Evolutionary conservation across 2,113 vertebrate genomes (phyloP).

Genomic region (Daphoenositta chrysoptera): DNA sequence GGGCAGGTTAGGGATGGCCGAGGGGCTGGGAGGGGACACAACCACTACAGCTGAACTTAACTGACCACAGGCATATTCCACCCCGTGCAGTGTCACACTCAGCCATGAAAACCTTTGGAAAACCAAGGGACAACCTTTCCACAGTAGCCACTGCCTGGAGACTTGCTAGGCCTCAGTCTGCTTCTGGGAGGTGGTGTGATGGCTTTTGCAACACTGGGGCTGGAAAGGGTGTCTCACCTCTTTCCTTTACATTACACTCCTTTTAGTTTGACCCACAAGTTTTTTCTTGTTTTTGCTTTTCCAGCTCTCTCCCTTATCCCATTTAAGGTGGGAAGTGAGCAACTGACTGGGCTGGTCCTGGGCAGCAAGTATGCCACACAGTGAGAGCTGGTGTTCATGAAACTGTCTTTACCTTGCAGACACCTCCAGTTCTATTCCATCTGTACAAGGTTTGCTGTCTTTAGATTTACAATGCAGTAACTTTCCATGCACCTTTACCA

Average conservation of each 20-base stretch:
- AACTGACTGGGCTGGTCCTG: not conserved
- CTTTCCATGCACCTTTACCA: not conserved
- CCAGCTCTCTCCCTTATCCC: not conserved
- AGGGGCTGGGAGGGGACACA: not conserved
- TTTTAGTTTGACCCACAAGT: not conserved
- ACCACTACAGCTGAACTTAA: not conserved
- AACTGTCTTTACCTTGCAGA: not conserved
- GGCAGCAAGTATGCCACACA: not conserved
- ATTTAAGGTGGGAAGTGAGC: not conserved
- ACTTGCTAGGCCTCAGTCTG: fast-evolving
- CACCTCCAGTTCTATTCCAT: not conserved
- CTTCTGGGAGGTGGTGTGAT: not conserved
- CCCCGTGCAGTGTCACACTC: fast-evolving
- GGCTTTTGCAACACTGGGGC: not conserved
- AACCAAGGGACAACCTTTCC: not conserved
- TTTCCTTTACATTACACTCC: not conserved
- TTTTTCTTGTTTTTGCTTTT: not conserved
- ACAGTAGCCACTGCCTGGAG: not conserved
- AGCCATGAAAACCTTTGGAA: not conserved
- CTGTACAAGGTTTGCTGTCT: not conserved
- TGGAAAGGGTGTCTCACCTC: not conserved
- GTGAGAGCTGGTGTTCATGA: not conserved
- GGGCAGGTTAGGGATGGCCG: fast-evolving
- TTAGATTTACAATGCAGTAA: not conserved
- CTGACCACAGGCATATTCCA: not conserved